Conservation (phyloP, 1,140 invertebrate species). For the Dryas iulia region DNA sequence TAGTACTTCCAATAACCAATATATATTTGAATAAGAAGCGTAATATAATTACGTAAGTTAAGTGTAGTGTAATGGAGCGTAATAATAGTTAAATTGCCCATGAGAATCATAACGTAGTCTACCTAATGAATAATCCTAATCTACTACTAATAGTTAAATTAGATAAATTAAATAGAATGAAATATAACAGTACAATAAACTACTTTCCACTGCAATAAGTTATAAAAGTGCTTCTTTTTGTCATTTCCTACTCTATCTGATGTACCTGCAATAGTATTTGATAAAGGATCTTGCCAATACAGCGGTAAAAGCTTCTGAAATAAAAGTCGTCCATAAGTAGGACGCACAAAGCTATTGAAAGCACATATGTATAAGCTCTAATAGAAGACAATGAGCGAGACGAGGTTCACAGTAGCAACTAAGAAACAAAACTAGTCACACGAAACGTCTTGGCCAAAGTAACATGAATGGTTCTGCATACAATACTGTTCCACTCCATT, state of each 20-base stretch:
- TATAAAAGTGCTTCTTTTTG: neutral
- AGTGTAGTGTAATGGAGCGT: neutral
- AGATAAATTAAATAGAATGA: neutral
- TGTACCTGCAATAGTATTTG: neutral
- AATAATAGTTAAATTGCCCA: neutral
- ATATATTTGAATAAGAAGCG: neutral
- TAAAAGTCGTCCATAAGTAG: neutral
- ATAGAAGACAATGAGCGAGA: conserved; percentile 11
- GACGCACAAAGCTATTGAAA: neutral
- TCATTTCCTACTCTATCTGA: neutral
- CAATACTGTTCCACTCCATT: conserved; percentile 3
- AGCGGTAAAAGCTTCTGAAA: neutral
- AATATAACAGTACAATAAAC: too few species aligned
- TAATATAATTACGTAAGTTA: neutral
- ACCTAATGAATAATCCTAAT: neutral
- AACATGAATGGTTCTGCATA: conserved; percentile 20
- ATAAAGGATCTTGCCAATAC: neutral
- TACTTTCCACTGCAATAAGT: neutral
- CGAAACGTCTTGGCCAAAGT: conserved; percentile 20
- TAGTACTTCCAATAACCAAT: too few species aligned
- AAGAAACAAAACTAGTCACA: conserved; percentile 17
- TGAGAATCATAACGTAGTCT: neutral
- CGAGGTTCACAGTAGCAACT: conserved; percentile 11
- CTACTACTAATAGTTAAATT: neutral
- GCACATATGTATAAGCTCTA: conserved; percentile 3